A percentile compares a stretch with the other conserved stretches of the same genome.
Conservation (phyloP, 2,113 vertebrate species). For the Pygoscelis antarcticus region DNA sequence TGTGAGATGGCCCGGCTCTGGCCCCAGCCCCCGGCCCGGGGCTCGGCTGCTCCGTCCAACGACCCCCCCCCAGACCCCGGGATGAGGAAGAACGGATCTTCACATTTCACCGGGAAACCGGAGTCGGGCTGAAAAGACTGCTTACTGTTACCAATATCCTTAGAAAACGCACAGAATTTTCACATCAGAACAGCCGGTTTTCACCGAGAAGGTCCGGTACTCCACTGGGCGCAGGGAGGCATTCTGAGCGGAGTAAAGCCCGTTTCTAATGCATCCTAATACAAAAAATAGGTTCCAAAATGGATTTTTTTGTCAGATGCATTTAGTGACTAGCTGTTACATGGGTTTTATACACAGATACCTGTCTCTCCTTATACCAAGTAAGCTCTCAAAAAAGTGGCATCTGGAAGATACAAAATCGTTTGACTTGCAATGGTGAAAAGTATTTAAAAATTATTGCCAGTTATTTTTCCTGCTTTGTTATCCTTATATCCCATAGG, state of each 20-base stretch:
- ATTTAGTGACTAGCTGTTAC: not conserved
- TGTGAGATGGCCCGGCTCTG: rapidly evolving
- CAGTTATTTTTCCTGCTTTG: not conserved
- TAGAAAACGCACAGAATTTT: not conserved
- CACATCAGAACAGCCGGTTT: not conserved
- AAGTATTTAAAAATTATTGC: not conserved
- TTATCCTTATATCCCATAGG: not conserved
- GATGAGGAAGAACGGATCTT: no score
- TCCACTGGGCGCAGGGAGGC: no score
- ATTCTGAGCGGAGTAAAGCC: not conserved
- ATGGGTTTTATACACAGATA: not conserved
- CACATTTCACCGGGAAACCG: not conserved
- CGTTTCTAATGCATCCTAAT: not conserved
- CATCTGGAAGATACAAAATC: not conserved
- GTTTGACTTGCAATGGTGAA: not conserved
- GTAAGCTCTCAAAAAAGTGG: not conserved
- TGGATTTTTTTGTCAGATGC: not conserved
- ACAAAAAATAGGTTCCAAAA: not conserved
- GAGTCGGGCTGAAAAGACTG: not conserved
- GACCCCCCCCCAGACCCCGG: no score
- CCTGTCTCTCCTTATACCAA: no score
- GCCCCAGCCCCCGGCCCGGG: no score
- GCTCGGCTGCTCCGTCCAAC: not conserved
- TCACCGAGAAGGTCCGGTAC: not conserved
- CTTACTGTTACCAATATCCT: not conserved